Evolutionary conservation across 2,113 vertebrate species (phyloP), one percentile per base, ranked within the genome.

Genomic region (Trichomycterus rosablanca): DNA sequence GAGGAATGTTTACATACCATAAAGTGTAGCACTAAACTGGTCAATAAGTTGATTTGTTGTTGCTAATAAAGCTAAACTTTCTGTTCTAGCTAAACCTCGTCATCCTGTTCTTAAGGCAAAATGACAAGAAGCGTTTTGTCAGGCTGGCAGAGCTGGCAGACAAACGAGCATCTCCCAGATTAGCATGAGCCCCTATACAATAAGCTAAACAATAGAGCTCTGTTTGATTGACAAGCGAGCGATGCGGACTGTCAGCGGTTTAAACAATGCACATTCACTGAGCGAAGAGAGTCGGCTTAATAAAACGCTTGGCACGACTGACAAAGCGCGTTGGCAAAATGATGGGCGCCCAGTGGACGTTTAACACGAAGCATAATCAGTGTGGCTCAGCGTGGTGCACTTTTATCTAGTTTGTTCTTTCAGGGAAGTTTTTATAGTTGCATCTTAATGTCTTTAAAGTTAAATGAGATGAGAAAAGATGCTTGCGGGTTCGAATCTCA

Each of bases 151-250:
- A 42, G 52, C 55, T 23, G 56, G 34, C 52, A 34, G 52, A 42
- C 48, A 72, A 70, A 62, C 44, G 59, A 65, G 63, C 52, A 66
- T 40, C 51, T 60, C 28, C 9, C 24, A 54, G 66, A 66, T 63
- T 54, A 63, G 22, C 55, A 75, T 62, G n/a, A 45, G 50, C 45
- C 43, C 34, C 14, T 49, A 46, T 43, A 70, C 63, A 70, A 63
- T 49, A 15, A 52, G 32, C 12, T 19, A 48, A 24, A 61, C 59
- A 72, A 67, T 64, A 66, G 45, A 35, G n/a, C 10, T 24, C 10
- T 11, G 1, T 35, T 32, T 50, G 59, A 70, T 22, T 68, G 74
- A 68, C 71, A 73, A 2, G 42, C 28, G 50, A 59, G 30, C 53
- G 40, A 43, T 50, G 39, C 22, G 32, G 15, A 39, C 55, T 59